Conservation (phyloP, 2,888 invertebrate species). For the Drosophila paramelanica region DNA sequence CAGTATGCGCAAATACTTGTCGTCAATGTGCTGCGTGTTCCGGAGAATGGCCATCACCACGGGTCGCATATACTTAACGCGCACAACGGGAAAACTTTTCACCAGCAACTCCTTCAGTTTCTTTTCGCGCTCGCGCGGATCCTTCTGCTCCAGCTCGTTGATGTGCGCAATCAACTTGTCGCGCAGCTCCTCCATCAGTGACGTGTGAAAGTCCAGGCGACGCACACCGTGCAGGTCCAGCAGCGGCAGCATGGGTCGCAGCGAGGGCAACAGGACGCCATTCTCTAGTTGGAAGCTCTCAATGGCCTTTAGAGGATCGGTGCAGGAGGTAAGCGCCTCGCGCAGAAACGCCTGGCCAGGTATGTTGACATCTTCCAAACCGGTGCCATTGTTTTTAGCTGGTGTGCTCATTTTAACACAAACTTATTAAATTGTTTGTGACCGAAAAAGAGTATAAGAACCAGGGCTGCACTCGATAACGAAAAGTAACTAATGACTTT, state of each 20-base stretch:
- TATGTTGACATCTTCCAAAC: conserved; percentile 93
- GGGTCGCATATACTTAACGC: conserved; percentile 95
- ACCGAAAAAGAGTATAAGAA: not conserved
- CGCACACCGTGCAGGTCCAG: conserved; percentile 97
- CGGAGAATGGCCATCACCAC: conserved; percentile 97
- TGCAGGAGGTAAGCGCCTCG: conserved; percentile 97
- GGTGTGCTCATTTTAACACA: conserved; percentile 77
- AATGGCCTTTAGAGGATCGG: conserved; percentile 98
- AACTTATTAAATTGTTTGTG: conserved; percentile 20
- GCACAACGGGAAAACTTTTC: conserved; percentile 97
- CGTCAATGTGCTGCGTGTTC: conserved; percentile 96
- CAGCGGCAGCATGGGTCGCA: conserved; percentile 97
- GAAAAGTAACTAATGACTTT: not conserved
- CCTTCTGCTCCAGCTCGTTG: conserved; percentile 90
- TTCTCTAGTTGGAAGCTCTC: conserved; percentile 97
- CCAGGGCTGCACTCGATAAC: conserved; percentile 13
- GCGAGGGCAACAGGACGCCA: conserved; percentile 95
- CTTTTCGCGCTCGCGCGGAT: conserved; percentile 87
- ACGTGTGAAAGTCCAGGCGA: conserved; percentile 96
- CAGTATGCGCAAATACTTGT: conserved; percentile 91
- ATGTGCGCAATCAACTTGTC: conserved; percentile 92
- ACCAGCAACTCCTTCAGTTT: conserved; percentile 95
- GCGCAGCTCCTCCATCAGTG: conserved; percentile 92
- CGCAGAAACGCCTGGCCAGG: conserved; percentile 94
- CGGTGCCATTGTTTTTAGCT: conserved; percentile 86